Evolutionary conservation across 2,113 vertebrate species (phyloP), one percentile per base, ranked within the genome.

Genomic region (Cephalopterus ornatus): DNA sequence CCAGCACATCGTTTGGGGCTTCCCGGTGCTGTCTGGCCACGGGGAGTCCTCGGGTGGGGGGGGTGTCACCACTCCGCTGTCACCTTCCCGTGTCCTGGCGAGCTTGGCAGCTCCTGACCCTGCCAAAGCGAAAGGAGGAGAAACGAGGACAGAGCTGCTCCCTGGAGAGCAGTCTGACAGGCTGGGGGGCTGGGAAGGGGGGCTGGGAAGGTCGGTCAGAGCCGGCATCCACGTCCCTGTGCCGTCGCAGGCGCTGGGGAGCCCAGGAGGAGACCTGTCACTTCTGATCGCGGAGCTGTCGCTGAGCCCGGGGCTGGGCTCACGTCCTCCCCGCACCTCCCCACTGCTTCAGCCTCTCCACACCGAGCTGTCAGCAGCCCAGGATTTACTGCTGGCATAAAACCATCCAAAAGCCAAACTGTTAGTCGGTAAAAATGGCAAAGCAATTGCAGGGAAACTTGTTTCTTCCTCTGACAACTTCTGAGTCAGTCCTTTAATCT

Each of bases 401-500:
- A 96, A 52, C 85, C 79, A 37, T 96, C 95, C 70, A 75, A 93
- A 93, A 70, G 3, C 32, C 8, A 9, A 88, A 50, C 80, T 92
- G 84, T 80, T 78, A 50, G 89, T 66, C 18, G 5, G 88, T 86
- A 92, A 82, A 91, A 95, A 72, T 35, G 61, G 89, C 77, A 27
- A 73, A 53, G 78, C 49, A 24, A 63, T 74, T 62, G 73, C 72
- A 50, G 67, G 74, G 50, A 11, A 88, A 61, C 92, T 92, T 35
- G 91, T 77, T 95, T 75, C 83, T 95, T 63, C 52, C 62, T 81
- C 93, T 95, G 96, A 94, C 95, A 72, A 92, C 50, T 92, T 73
- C 70, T 88, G 93, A 93, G 67, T 75, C 90, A 88, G 95, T 94
- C 80, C 77, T 95, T 96, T 95, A 97, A 94, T 95, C 96, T 95